Base-by-base conservation (phyloP, 2,113 vertebrate genomes). In the Scalopus aquaticus region DNA sequence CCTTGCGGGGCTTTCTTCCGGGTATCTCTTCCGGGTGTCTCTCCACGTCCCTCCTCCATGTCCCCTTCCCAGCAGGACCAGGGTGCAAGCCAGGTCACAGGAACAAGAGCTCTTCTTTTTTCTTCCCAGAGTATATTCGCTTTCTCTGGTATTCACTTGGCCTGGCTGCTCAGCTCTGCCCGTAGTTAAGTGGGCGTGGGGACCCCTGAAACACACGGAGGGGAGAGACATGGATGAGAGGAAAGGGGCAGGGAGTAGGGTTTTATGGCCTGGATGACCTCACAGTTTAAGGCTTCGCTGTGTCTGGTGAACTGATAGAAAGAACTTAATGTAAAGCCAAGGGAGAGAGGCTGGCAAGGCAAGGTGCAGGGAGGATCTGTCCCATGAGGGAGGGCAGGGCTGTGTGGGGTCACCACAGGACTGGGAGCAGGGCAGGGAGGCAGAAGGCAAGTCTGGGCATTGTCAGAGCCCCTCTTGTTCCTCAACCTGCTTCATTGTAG, bases 381-480 rank as follows among this genome's bases (percentile, higher is more conserved):
- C 30, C 6, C 2, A 5, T 9, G 60, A 51, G 58, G 60, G 54
- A 76, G 39, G 15, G 28, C 0, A 5, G 64, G 39, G 19, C 7
- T 3, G 0, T 0, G 0, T 26, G 49, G 17, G 11, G 22, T 35
- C 22, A 0, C 32, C 88, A 8, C 22, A 74, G 35, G 28, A 72
- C 7, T 32, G 49, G 26, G 58, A 17, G 2, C 1, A 0, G 4
- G 2, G 11, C 15, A 26, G 37, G 60, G 74, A 26, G 44, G 56
- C 17, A 0, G 13, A 51, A 30, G 51, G 9, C 2, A 54, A 78
- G 15, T 9, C 65, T 56, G 0, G 16, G 39, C 46, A 26, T 54
- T 69, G n/a, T 13, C 54, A 74, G 39, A 24, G 28, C 2, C 28
- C 42, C 7, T 1, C 20, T 20, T 6, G 3, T 62, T 42, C 58